These are phyloP conservation scores for Phragmatobia fuliginosa DNA, from an alignment of 2,888 invertebrate species.

Conservation along the genomic window DNA sequence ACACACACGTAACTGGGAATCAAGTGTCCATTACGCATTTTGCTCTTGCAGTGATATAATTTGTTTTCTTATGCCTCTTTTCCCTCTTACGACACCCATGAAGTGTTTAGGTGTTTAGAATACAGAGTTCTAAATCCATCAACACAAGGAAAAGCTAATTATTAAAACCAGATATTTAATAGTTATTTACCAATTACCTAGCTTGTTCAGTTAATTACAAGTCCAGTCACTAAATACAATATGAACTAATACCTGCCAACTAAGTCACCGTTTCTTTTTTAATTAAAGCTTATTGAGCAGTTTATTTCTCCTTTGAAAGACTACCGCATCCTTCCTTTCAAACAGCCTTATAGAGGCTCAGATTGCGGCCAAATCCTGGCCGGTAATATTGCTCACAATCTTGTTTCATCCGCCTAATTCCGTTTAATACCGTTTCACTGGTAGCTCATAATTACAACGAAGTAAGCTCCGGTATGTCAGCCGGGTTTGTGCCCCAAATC, in stretches of 20 bases:
- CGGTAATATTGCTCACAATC: constrained; percentile 65
- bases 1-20: too few species aligned
- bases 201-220: not conserved
- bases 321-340: constrained; percentile 38
- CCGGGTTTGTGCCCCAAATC: constrained; percentile 32
- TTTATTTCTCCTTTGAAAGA: constrained; percentile 9
- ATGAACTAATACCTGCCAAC: not conserved
- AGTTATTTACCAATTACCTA: not conserved
- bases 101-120: too few species aligned
- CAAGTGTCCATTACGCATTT: too few species aligned
- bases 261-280: not conserved
- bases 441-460: constrained; percentile 52
- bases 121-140: too few species aligned
- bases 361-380: constrained; percentile 61
- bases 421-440: constrained; percentile 56
- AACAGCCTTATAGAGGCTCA: constrained; percentile 44
- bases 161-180: not conserved
- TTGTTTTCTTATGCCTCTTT: too few species aligned
- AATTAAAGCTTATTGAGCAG: constrained; percentile 11
- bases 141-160: too few species aligned
- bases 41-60: too few species aligned
- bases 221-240: not conserved
- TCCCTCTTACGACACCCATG: too few species aligned
- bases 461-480: constrained; percentile 43
- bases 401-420: constrained; percentile 63